phyloP scores from a whole-genome alignment of 2,113 vertebrate species.

The Leuciscus idus region DNA sequence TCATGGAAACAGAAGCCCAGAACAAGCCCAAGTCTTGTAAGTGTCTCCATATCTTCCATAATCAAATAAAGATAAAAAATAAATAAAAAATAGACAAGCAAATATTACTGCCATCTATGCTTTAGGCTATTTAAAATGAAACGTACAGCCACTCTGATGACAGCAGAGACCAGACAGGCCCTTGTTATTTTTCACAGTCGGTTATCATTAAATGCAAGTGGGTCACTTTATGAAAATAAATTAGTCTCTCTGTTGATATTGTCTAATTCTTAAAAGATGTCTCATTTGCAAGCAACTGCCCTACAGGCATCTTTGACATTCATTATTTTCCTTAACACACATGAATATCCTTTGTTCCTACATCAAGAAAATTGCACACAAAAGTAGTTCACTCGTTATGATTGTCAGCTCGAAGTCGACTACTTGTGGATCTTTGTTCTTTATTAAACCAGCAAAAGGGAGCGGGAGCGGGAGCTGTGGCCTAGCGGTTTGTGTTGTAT shows the following conservation, averaged over 20 bases:
- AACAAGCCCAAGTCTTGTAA: slow-evolving; percentile 9
- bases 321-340: slow-evolving; percentile 46
- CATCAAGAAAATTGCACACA: not conserved
- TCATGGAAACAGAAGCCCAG: not conserved
- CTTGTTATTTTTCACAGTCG: slow-evolving; percentile 46
- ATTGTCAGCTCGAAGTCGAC: slow-evolving; percentile 16
- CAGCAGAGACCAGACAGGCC: slow-evolving; percentile 29
- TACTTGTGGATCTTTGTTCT: not conserved
- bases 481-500: not conserved
- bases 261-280: slow-evolving; percentile 49
- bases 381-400: slow-evolving; percentile 11
- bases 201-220: slow-evolving; percentile 51
- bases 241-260: slow-evolving; percentile 52
- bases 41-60: not conserved
- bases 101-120: not conserved
- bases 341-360: slow-evolving; percentile 41
- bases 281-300: slow-evolving; percentile 54
- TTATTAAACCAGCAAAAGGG: not conserved
- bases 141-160: slow-evolving; percentile 16
- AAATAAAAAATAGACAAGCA: slow-evolving; percentile 8
- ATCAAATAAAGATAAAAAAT: slow-evolving; percentile 22
- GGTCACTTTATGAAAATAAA: slow-evolving; percentile 54
- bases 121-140: slow-evolving; percentile 20
- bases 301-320: slow-evolving; percentile 46
- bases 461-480: too few species aligned